phyloP scores from a whole-genome alignment of 2,797 vertebrate genomes.

The Lithobates pipiens region DNA sequence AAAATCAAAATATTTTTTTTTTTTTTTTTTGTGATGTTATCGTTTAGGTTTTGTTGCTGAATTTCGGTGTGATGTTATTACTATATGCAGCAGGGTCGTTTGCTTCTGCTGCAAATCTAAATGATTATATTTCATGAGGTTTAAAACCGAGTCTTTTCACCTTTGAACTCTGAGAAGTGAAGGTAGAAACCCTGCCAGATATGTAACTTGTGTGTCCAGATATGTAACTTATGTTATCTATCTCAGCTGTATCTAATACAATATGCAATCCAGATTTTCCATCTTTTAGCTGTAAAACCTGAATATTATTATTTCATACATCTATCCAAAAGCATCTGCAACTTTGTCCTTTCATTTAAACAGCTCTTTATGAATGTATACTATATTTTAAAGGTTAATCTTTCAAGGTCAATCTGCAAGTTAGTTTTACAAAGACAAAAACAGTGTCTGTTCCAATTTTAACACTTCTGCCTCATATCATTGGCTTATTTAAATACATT shows the following conservation, averaged over 20 bases:
- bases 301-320: slow-evolving; percentile 45
- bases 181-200: slow-evolving; percentile 30
- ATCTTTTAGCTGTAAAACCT: slow-evolving; percentile 25
- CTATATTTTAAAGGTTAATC: slow-evolving; percentile 45
- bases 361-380: not conserved
- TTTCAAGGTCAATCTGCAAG: slow-evolving; percentile 53
- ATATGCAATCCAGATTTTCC: slow-evolving; percentile 53
- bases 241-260: slow-evolving; percentile 25
- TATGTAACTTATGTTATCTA: not conserved
- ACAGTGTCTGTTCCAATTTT: slow-evolving; percentile 46
- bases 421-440: slow-evolving; percentile 37
- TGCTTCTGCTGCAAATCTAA: not conserved
- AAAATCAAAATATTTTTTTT: too few relatives aligned
- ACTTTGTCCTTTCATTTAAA: slow-evolving; percentile 21
- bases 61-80: not conserved
- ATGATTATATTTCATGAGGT: not conserved
- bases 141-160: slow-evolving; percentile 5
- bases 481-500: slow-evolving; percentile 50
- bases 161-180: slow-evolving; percentile 3
- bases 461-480: slow-evolving; percentile 46
- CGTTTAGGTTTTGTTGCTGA: not conserved
- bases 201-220: slow-evolving; percentile 17
- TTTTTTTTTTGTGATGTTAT: too few relatives aligned
- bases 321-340: slow-evolving; percentile 45
- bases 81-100: not conserved